Base-by-base conservation (phyloP, 2,113 vertebrate species). In the Trichomycterus rosablanca region DNA sequence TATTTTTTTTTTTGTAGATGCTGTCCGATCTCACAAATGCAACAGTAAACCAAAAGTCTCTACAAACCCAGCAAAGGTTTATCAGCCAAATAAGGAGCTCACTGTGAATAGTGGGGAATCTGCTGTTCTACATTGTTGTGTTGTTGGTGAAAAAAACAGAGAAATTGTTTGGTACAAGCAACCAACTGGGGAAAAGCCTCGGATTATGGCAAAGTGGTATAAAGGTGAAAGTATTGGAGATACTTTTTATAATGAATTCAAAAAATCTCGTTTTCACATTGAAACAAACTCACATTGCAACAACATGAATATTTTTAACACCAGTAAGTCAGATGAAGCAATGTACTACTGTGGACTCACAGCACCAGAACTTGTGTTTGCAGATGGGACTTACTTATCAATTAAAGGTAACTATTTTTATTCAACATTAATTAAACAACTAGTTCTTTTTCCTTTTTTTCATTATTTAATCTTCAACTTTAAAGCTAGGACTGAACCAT, bases 371-470 rank as follows among this genome's bases (percentile, higher is more conserved):
- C 45, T 26, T n/a, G 7, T 49, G 23, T 49, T 4, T 26, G 2
- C 22, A 26, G 12, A n/a, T 15, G 45, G 45, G 9, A 49, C 22
- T 7, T 3, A 7, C 26, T 49, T 49, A 49, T 7, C 23, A 26
- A 49, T 49, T 8, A 49, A 49, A 49, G 45, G 45, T 49, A 49
- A n/a, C n/a, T n/a, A n/a, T n/a, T n/a, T n/a, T n/a, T n/a, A n/a
- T n/a, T n/a, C n/a, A n/a, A n/a, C n/a, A n/a, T n/a, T n/a, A n/a
- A n/a, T n/a, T n/a, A n/a, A n/a, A n/a, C n/a, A n/a, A n/a, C n/a
- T n/a, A n/a, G n/a, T n/a, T n/a, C n/a, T n/a, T n/a, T n/a, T n/a
- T n/a, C n/a, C n/a, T n/a, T n/a, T n/a, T n/a, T n/a, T n/a, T n/a
- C n/a, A n/a, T n/a, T n/a, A n/a, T n/a, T n/a, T n/a, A n/a, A n/a